Percentiles rank a stretch among this genome's conserved stretches.
These are phyloP conservation scores for Cataglyphis altisquamis DNA, from an alignment of 2,888 invertebrate genomes.

Conservation along the genomic window DNA sequence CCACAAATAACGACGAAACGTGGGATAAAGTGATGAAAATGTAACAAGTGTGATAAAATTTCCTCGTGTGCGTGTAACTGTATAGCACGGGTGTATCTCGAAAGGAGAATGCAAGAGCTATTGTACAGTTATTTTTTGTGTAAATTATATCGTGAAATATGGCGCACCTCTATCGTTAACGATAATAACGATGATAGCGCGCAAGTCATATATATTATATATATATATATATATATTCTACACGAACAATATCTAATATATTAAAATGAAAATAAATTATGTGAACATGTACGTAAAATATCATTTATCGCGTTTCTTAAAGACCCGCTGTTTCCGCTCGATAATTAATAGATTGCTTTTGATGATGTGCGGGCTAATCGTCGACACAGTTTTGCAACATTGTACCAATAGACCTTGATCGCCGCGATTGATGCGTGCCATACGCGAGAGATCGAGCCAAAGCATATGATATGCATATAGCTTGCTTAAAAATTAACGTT, in stretches of 20 bases:
- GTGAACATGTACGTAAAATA: slow-evolving; percentile 52
- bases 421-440: slow-evolving; percentile 62
- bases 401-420: slow-evolving; percentile 64
- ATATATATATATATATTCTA: slow-evolving; percentile 69
- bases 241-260: slow-evolving; percentile 80
- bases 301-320: background rate
- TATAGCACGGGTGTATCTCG: slow-evolving; percentile 39
- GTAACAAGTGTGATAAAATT: slow-evolving; percentile 66
- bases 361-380: slow-evolving; percentile 68
- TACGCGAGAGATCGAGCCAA: background rate
- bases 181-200: slow-evolving; percentile 73
- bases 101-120: slow-evolving; percentile 44
- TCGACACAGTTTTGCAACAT: slow-evolving; percentile 64
- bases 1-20: slow-evolving; percentile 19
- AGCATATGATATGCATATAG: background rate
- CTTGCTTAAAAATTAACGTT: background rate
- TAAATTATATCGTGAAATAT: slow-evolving; percentile 76
- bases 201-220: slow-evolving; percentile 72
- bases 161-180: slow-evolving; percentile 69
- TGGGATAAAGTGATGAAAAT: slow-evolving; percentile 34
- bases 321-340: slow-evolving; percentile 44
- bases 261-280: slow-evolving; percentile 80
- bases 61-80: slow-evolving; percentile 37
- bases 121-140: slow-evolving; percentile 72
- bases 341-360: slow-evolving; percentile 69